Evolutionary conservation across 1,140 invertebrate genomes (phyloP), one percentile per base, ranked within the genome.

Genomic region (Philotrypesis tridentata): DNA sequence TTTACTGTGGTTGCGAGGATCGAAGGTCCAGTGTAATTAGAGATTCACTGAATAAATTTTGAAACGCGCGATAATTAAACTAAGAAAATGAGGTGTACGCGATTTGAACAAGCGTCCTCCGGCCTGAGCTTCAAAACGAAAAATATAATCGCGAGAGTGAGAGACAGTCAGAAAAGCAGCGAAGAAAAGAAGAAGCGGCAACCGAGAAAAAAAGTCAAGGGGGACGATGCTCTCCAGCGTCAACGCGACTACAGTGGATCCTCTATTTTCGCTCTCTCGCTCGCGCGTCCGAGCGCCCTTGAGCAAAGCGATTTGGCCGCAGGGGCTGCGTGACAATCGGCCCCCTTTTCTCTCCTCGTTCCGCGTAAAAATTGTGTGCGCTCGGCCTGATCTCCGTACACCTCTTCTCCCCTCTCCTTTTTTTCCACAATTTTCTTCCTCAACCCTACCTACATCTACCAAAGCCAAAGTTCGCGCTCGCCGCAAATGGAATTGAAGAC

Each of bases 301-400:
- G 37, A 81, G 73, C 73, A 81, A 81, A 81, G 60, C 73, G 72
- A 81, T 81, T 76, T 76, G 14, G 80, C 80, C 48, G 17, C 48
- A 17, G 61, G 25, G 29, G 73, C 80, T 14, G 68, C 43, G 68
- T 23, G 68, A 79, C 67, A 71, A 71, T 60, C 29, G 68, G 43
- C 29, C 43, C 21, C 40, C 17, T 55, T 55, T 55, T 55, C 21
- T 55, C 48, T n/a, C n/a, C 48, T n/a, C 48, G 17, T 17, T 55
- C 21, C 48, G 48, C 7, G 48, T 55, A 55, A 55, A 55, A 55
- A 55, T 55, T 55, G 48, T 17, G 21, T 17, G 21, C 21, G 21
- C 48, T 55, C 21, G 40, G 40, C 40, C 40, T 43, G 40, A 11
- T 43, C 12, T 40, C 37, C 17, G 12, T 43, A 4, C 40, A 55